phyloP scores from a whole-genome alignment of 2,888 invertebrate genomes.

The Meiosimyza decipiens region DNA sequence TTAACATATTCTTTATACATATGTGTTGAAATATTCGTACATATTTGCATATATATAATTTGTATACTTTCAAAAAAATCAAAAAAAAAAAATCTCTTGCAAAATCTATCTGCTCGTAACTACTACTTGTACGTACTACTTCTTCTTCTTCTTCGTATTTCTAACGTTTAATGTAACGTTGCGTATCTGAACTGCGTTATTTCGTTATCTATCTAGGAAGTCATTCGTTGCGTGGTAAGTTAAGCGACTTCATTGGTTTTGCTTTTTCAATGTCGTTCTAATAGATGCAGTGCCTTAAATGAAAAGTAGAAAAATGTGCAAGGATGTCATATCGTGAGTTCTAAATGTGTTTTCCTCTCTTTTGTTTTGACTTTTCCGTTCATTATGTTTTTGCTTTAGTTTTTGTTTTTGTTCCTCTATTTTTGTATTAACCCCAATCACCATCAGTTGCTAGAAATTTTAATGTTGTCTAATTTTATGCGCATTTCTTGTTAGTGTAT shows the following conservation, averaged over 20 bases:
- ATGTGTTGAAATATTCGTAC: conserved; percentile 13
- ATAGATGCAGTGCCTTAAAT: conserved; percentile 21
- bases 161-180: conserved; percentile 36
- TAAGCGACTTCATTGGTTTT: conserved; percentile 20
- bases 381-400: conserved; percentile 8
- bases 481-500: no score
- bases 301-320: conserved; percentile 28
- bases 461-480: no score
- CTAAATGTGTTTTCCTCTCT: conserved; percentile 13
- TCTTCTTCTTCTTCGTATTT: conserved; percentile 41
- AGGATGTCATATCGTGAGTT: conserved; percentile 30
- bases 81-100: background rate
- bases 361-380: conserved; percentile 1
- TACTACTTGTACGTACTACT: conserved; percentile 32
- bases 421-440: no score
- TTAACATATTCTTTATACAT: conserved; percentile 9
- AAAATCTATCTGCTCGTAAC: conserved; percentile 18
- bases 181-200: conserved; percentile 9
- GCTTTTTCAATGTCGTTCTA: conserved; percentile 27
- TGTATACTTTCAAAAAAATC: background rate
- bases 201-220: conserved; percentile 51
- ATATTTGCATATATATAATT: conserved; percentile 10
- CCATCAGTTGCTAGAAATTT: no score
- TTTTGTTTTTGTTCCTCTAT: background rate
- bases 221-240: conserved; percentile 55